phyloP scores from a whole-genome alignment of 2,888 invertebrate species.

The Salpingus planirostris region DNA sequence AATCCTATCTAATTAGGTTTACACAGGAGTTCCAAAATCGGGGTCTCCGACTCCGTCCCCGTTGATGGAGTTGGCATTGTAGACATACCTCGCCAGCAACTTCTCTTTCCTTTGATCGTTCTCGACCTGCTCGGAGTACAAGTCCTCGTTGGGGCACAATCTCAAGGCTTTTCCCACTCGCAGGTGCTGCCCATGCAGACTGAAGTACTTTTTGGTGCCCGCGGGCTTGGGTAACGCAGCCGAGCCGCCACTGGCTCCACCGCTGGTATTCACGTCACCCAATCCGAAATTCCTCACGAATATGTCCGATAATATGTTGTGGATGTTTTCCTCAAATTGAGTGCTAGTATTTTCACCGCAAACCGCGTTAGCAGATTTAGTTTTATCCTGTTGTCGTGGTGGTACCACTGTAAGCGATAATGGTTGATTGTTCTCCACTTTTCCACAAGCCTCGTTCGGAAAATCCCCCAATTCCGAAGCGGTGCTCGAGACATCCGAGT shows the following conservation, averaged over 20 bases:
- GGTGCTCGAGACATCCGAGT: conserved; percentile 41
- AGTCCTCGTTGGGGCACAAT: conserved; percentile 38
- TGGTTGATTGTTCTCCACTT: conserved; percentile 6
- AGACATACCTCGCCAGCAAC: conserved; percentile 40
- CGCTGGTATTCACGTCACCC: conserved; percentile 12
- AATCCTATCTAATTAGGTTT: conserved; percentile 23
- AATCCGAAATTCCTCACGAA: conserved; percentile 35
- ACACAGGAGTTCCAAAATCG: conserved; percentile 60
- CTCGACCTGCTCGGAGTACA: conserved; percentile 26
- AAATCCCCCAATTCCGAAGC: conserved; percentile 37
- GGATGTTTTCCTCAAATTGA: conserved; percentile 41
- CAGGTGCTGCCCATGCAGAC: conserved; percentile 34
- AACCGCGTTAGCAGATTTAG: conserved; percentile 3
- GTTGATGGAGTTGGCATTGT: conserved; percentile 38
- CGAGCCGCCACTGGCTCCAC: conserved; percentile 8
- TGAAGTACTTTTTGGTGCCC: conserved; percentile 37
- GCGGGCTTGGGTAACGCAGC: conserved; percentile 22
- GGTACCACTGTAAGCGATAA: no score
- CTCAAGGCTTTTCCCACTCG: conserved; percentile 39
- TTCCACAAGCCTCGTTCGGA: conserved; percentile 8
- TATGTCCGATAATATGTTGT: conserved; percentile 39
- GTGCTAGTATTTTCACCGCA: conserved; percentile 26
- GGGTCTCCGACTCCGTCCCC: conserved; percentile 55
- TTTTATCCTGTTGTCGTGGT: no score
- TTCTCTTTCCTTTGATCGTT: conserved; percentile 39